Evolutionary conservation across 2,113 vertebrate species (phyloP).

Genomic region (Amphilophus citrinellus): DNA sequence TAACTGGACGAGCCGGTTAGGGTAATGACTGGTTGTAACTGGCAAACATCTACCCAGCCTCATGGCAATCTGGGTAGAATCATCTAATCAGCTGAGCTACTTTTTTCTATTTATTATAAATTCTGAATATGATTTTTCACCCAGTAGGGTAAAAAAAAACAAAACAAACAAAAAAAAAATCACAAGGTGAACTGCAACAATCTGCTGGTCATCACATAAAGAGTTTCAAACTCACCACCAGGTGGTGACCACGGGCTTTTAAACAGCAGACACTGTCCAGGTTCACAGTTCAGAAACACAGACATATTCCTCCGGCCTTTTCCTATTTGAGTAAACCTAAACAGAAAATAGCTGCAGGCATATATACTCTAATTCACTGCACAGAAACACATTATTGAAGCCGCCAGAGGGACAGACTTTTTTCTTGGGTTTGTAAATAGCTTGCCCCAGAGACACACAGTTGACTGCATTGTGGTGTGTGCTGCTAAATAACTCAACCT

Average conservation of each 20-base stretch:
- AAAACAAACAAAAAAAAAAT: neutral
- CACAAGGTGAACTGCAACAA: neutral
- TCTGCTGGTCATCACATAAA: constrained; percentile 18
- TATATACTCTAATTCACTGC: neutral
- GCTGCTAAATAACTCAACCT: constrained; percentile 2
- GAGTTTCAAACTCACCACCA: constrained; percentile 48
- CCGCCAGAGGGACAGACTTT: neutral
- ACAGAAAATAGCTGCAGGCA: neutral
- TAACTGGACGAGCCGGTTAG: neutral
- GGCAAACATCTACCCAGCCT: neutral
- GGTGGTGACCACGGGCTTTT: constrained; percentile 52
- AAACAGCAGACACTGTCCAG: neutral
- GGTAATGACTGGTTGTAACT: neutral
- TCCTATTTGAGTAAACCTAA: neutral
- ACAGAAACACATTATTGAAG: neutral
- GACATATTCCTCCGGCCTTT: neutral
- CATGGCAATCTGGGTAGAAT: neutral
- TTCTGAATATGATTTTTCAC: neutral
- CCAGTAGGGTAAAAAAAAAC: neutral
- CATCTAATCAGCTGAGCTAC: neutral
- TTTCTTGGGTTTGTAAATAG: constrained; percentile 12
- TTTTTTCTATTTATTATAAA: neutral
- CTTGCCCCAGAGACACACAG: constrained; percentile 2
- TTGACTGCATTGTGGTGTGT: neutral
- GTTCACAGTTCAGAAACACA: neutral